These are phyloP conservation scores for Ctenopoma multispine DNA, from an alignment of 2,797 vertebrate species.

Conservation along the genomic window DNA sequence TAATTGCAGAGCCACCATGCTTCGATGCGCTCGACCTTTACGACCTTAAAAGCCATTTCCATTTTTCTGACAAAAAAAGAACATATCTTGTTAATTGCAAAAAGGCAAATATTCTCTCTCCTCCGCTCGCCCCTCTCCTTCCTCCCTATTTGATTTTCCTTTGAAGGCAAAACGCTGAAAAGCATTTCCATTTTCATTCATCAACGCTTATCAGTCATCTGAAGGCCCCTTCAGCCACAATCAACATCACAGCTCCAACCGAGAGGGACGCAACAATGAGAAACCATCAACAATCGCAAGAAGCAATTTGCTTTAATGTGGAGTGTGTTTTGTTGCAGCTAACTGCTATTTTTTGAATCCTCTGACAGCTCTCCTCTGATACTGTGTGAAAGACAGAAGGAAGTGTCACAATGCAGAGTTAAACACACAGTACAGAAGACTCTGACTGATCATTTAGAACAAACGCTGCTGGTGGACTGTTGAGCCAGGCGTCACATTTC, in stretches of 20 bases:
- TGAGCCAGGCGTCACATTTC: not conserved
- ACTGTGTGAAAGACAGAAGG: conserved; percentile 40
- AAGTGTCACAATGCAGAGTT: conserved; percentile 32
- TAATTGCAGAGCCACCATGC: conserved; percentile 86
- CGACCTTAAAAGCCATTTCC: conserved; percentile 87
- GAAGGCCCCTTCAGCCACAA: conserved; percentile 76
- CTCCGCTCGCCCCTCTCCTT: conserved; percentile 39
- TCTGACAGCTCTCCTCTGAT: conserved; percentile 63
- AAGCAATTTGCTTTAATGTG: conserved; percentile 74
- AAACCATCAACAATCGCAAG: conserved; percentile 61
- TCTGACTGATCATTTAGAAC: not conserved
- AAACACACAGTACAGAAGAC: conserved; percentile 14
- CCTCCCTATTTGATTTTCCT: conserved; percentile 65
- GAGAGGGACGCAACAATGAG: conserved; percentile 58
- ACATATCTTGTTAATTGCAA: conserved; percentile 86
- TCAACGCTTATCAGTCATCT: conserved; percentile 82
- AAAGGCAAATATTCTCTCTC: conserved; percentile 77
- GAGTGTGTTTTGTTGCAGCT: conserved; percentile 67
- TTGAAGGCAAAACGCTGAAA: conserved; percentile 82
- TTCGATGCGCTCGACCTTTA: conserved; percentile 87
- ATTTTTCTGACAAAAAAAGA: conserved; percentile 83
- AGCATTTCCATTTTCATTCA: conserved; percentile 86
- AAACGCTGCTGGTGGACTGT: not conserved
- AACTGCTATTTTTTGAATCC: conserved; percentile 69
- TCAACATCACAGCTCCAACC: conserved; percentile 69